A percentile compares a stretch with the other conserved stretches of the same genome.
phyloP scores from a whole-genome alignment of 2,888 invertebrate genomes.

The Scrobipalpa costella region DNA sequence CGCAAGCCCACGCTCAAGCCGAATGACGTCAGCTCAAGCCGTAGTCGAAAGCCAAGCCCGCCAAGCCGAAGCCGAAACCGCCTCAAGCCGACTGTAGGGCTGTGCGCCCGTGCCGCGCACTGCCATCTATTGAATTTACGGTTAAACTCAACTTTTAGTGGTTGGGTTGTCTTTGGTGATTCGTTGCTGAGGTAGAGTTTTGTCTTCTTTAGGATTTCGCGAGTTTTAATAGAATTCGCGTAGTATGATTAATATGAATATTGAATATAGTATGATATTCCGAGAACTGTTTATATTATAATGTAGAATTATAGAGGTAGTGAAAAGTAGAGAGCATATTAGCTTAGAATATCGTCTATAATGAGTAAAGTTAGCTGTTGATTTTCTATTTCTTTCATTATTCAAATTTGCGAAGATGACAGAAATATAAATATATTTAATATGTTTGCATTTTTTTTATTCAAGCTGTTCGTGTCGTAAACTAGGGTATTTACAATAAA shows the following conservation, averaged over 20 bases:
- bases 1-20: slow-evolving; percentile 22
- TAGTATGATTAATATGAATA: not conserved
- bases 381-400: too few species aligned
- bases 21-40: slow-evolving; percentile 38
- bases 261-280: not conserved
- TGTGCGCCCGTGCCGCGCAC: not conserved
- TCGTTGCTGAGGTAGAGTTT: slow-evolving; percentile 4
- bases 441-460: too few species aligned
- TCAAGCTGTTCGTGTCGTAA: too few species aligned
- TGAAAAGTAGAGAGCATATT: too few species aligned
- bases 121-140: slow-evolving; percentile 20
- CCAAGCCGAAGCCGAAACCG: slow-evolving; percentile 29
- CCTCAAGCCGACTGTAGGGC: slow-evolving; percentile 11
- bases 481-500: too few species aligned
- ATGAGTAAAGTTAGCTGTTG: too few species aligned
- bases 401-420: too few species aligned
- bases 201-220: not conserved
- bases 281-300: too few species aligned
- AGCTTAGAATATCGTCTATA: too few species aligned
- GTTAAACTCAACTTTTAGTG: slow-evolving; percentile 20
- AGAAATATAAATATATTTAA: too few species aligned
- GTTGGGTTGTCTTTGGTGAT: slow-evolving; percentile 24
- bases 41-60: slow-evolving; percentile 35
- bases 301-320: too few species aligned
- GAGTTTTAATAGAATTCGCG: not conserved